Evolutionary conservation across 2,113 vertebrate species (phyloP).

Genomic region (Cynopterus brachyotis): DNA sequence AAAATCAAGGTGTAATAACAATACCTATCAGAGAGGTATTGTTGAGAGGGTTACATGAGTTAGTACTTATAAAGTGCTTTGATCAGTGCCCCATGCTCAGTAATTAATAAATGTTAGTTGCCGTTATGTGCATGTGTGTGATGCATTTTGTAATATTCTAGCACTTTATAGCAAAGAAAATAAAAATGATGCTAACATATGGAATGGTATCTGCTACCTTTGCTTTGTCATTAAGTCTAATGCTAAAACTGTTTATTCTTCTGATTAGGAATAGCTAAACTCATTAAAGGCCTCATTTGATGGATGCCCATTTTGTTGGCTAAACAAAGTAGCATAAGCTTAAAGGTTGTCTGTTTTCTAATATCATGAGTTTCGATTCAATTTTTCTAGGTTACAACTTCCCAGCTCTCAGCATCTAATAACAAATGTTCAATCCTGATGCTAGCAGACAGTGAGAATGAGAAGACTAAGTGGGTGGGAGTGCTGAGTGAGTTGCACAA

Average conservation of each 20-base stretch:
- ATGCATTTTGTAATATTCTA: background rate
- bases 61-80: background rate
- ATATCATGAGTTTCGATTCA: background rate
- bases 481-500: slow-evolving; percentile 95
- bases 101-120: background rate
- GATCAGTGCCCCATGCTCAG: background rate
- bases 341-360: slow-evolving; percentile 19
- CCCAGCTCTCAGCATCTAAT: slow-evolving; percentile 92
- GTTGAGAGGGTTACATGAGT: background rate
- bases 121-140: background rate
- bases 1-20: background rate
- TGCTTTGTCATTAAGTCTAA: slow-evolving; percentile 23
- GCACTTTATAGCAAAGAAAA: background rate
- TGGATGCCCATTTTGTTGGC: background rate
- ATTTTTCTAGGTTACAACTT: slow-evolving; percentile 92
- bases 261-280: background rate
- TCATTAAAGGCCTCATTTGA: background rate
- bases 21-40: background rate
- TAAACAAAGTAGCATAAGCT: background rate
- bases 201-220: background rate
- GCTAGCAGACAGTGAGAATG: slow-evolving; percentile 95
- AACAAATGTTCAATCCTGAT: slow-evolving; percentile 96
- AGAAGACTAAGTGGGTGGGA: slow-evolving; percentile 97
- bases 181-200: slow-evolving; percentile 22
- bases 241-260: background rate